Evolutionary conservation across 2,113 vertebrate genomes (phyloP), one percentile per base, ranked within the genome.

Genomic region (Oenanthe oenanthe): DNA sequence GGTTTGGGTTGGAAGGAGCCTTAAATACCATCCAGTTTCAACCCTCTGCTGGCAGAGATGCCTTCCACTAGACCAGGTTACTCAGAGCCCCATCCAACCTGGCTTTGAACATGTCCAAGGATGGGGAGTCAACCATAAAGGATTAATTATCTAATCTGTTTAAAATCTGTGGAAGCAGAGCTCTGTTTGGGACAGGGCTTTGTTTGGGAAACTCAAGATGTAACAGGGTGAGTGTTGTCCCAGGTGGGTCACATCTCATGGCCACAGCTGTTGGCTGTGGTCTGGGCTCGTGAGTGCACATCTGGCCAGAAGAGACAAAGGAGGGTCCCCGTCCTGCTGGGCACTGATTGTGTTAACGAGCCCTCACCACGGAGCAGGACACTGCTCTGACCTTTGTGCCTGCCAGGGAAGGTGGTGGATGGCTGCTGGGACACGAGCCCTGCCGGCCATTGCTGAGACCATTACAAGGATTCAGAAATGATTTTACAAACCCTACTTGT

Each of bases 181-280:
- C 42, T 79, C 26, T 82, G 34, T 0, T 50, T 25, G 24, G 48
- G 47, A 22, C 47, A 47, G 26, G 54, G 51, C 48, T 70, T 86
- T 6, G 1, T 58, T n/a, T 43, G 53, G 80, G 62, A 38, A 17
- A 4, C 31, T 38, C 61, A 36, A 48, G 61, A 2, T 67, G 68
- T 66, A 82, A 5, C 12, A 61, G 42, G 34, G 18, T 29, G 13
- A 14, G 58, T 47, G 54, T 50, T 74, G 28, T 12, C 56, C 15
- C 29, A 21, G 29, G 26, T 4, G 16, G 51, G 40, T 92, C 31
- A 43, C 2, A 0, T 29, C 65, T 72, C 1, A 0, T 14, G 32
- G 50, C 57, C 42, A 0, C 61, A 29, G 36, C 40, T 34, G 29
- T 72, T 63, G 0, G 0, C n/a, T 36, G 12, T 1, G 2, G 6